Evolutionary conservation across 2,888 invertebrate species (phyloP), one percentile per base, ranked within the genome.

Genomic region (Hanleya hanleyi): DNA sequence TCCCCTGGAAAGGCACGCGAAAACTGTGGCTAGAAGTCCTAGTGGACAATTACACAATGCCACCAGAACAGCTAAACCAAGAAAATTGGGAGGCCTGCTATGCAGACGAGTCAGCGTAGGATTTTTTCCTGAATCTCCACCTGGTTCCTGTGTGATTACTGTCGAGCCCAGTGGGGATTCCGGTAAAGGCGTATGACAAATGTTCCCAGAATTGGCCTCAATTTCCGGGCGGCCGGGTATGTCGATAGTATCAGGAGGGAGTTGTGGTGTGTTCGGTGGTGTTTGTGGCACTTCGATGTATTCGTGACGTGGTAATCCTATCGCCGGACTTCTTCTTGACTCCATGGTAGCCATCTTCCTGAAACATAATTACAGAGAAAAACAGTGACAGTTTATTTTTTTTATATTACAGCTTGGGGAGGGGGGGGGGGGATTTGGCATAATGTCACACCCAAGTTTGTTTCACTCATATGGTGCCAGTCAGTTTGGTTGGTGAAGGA

Each of bases 41-140:
- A 64, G 35, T 3, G 64, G 64, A 64, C 64, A 64, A 9, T 64
- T 64, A 64, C 64, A 64, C 37, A 64, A 5, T 26, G 64, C n/a
- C 3, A 64, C 64, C 35, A 64, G 64, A 9, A 64, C n/a, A 26
- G 64, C 64, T 7, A 64, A 26, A 26, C 35, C 64, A 2, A 64
- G 35, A 33, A 37, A 64, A 35, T 64, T 64, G 2, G 64, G 64
- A 3, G 64, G 64, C 36, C 9, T 64, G 26, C 38, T 64, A 2
- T 18, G 57, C 22, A 9, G 18, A 18, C 41, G 41, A 41, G 41
- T 9, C 9, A 41, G 41, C 9, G 18, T 9, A 18, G 9, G 9
- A 41, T 18, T 41, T 9, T 9, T 41, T 9, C 41, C 9, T 41
- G 9, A 22, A 15, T 57, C 22, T 26, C 29, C 57, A 15, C 57